Conservation (phyloP, 2,797 vertebrate genomes). For the Tapera naevia region DNA sequence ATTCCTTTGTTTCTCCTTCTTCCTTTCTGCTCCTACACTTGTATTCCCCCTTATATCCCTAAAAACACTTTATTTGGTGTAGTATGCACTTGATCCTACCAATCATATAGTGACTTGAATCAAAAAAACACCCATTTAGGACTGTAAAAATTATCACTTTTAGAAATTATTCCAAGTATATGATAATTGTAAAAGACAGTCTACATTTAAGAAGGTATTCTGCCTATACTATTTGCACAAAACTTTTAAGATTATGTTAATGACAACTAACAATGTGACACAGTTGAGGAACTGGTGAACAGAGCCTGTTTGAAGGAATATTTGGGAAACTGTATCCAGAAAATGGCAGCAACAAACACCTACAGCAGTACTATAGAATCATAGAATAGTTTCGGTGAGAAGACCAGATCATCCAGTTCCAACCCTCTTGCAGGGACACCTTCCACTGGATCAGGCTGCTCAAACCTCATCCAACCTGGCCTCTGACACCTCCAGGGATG, state of each 20-base stretch:
- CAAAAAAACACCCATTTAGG: not conserved
- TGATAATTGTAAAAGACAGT: not conserved
- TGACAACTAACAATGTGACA: accelerated
- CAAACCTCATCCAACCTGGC: no score
- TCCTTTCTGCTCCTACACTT: not conserved
- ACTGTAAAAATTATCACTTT: not conserved
- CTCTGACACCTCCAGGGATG: no score
- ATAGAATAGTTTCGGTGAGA: no score
- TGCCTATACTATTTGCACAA: not conserved
- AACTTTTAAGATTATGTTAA: not conserved
- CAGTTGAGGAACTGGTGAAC: not conserved
- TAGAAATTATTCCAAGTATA: not conserved
- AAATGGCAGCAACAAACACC: not conserved
- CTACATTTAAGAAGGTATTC: not conserved
- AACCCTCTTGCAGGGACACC: no score
- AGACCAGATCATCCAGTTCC: no score
- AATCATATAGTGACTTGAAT: not conserved
- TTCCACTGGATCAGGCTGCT: no score
- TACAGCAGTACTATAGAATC: not conserved
- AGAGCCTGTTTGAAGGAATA: not conserved
- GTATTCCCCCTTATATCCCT: not conserved
- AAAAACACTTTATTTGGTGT: not conserved
- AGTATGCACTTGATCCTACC: not conserved
- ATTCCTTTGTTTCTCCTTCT: not conserved
- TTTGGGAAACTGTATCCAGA: not conserved